Evolutionary conservation across 1,140 invertebrate species (phyloP), one percentile per base, ranked within the genome.

Genomic region (Caenorhabditis brenneri): DNA sequence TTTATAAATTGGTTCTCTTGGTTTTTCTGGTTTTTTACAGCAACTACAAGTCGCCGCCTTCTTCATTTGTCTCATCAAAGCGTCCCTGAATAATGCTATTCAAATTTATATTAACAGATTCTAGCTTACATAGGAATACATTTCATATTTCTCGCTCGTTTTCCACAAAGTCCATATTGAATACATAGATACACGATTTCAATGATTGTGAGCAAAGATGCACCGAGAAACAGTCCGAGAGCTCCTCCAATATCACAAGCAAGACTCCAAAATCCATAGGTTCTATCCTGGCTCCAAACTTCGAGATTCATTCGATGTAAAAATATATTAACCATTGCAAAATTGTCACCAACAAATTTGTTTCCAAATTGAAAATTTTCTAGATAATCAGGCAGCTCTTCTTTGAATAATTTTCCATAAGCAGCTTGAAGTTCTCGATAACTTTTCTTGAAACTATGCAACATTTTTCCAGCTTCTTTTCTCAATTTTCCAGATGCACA

Each of bases 271-370:
- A 90, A 88, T 49, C 86, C 87, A 80, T 90, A 90, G n/a, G 89
- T 90, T 39, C 88, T 81, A 58, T 91, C 87, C 51, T 90, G 89
- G 19, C 78, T 49, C 89, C 89, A 90, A 69, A 85, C 78, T 83
- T 90, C 89, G 29, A 91, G 74, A 65, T 91, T 87, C 89, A 90
- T 91, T 85, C 91, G 88, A 55, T 91, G 89, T 19, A 90, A 65
- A 65, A 89, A 91, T 10, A 90, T 86, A 48, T 90, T 90, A 7
- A 91, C 88, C 85, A 89, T 88, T 16, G 89, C 89, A 74, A 90
- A 90, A 60, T 90, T 90, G 49, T 90, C 89, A 51, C 89, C 89
- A 5, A 81, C 65, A 42, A 74, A 74, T 46, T 74, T 74, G n/a
- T 74, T 74, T 42, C 65, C 65, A 12, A 74, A 74, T 24, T 74